These are phyloP conservation scores for Salticus scenicus DNA, from an alignment of 2,888 invertebrate genomes.

Conservation along the genomic window DNA sequence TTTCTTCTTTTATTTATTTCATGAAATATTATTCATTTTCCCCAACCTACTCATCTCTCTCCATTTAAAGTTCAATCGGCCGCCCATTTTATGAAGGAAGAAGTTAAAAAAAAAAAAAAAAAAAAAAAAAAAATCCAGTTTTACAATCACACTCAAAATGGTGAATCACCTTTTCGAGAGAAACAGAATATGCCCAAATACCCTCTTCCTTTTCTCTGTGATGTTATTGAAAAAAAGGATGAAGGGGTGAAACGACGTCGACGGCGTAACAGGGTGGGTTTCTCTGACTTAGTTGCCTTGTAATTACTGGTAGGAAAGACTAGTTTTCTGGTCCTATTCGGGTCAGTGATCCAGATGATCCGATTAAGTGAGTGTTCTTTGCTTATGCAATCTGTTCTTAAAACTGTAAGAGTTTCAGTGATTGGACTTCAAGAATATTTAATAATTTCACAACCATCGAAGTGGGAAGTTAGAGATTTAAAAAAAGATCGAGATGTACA, in stretches of 20 bases:
- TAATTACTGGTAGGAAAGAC: neutral
- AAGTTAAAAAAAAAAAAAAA: neutral
- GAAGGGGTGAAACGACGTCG: too few species aligned
- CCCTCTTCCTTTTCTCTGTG: neutral
- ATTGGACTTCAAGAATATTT: too few species aligned
- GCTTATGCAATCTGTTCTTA: too few species aligned
- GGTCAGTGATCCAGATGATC: neutral
- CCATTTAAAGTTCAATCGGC: neutral
- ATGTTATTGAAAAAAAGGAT: too few species aligned
- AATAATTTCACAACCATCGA: too few species aligned
- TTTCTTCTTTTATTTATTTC: too few species aligned
- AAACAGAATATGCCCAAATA: neutral
- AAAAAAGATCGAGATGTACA: too few species aligned
- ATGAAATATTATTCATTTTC: neutral
- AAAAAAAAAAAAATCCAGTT: neutral
- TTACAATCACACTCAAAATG: neutral
- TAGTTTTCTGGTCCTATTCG: neutral
- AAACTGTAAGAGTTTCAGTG: too few species aligned
- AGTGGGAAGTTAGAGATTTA: too few species aligned
- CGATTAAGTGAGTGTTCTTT: neutral
- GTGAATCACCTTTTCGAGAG: neutral
- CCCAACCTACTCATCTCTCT: neutral
- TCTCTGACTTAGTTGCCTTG: neutral
- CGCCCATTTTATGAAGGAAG: neutral
- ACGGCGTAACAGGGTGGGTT: neutral